phyloP scores from a whole-genome alignment of 1,140 invertebrate species.

The Dinothrombium tinctorium region DNA sequence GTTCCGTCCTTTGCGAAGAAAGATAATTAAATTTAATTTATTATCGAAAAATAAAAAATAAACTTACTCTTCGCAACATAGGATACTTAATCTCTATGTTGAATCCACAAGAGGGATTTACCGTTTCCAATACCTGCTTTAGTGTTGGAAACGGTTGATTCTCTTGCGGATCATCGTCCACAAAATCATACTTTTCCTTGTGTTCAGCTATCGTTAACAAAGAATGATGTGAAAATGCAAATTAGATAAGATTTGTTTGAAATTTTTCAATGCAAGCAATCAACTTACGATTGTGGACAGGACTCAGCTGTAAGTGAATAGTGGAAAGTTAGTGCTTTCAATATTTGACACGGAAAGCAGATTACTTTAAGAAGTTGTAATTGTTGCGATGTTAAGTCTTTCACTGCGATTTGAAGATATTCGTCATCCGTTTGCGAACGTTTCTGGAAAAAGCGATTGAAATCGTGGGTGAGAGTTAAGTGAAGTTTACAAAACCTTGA shows the following conservation, averaged over 20 bases:
- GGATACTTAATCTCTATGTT: slow-evolving; percentile 93
- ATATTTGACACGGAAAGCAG: too few species aligned
- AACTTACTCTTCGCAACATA: too few species aligned
- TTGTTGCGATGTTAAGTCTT: slow-evolving; percentile 66
- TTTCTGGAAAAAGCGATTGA: too few species aligned
- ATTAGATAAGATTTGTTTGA: neutral
- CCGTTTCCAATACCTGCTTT: slow-evolving; percentile 44
- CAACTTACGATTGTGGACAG: neutral
- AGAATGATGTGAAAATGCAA: neutral
- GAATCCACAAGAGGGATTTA: slow-evolving; percentile 55
- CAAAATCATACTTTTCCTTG: slow-evolving; percentile 14
- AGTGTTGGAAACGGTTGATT: slow-evolving; percentile 81
- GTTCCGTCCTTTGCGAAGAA: slow-evolving; percentile 5
- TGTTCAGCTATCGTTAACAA: neutral
- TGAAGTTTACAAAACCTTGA: too few species aligned
- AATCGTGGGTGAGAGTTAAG: too few species aligned
- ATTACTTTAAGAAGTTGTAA: slow-evolving; percentile 65
- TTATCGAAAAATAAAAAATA: too few species aligned
- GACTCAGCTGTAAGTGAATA: too few species aligned
- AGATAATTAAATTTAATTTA: too few species aligned
- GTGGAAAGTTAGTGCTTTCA: too few species aligned
- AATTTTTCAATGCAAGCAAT: too few species aligned
- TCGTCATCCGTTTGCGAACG: neutral
- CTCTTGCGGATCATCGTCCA: slow-evolving; percentile 28
- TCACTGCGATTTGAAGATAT: slow-evolving; percentile 30